phyloP scores from a whole-genome alignment of 2,797 vertebrate genomes.

The Galaxias olidus region DNA sequence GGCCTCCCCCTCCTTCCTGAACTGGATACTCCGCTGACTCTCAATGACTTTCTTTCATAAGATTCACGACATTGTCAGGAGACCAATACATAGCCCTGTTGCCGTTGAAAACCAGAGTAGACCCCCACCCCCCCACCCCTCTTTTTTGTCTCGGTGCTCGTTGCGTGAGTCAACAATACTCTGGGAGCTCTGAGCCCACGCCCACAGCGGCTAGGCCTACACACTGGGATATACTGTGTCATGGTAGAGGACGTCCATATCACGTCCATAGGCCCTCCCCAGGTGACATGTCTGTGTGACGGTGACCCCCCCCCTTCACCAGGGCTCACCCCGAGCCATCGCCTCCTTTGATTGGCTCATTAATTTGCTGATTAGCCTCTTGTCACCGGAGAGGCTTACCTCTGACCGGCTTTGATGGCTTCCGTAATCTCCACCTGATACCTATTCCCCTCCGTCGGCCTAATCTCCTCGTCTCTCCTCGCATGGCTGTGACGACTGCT shows the following conservation, averaged over 20 bases:
- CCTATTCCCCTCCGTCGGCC: conserved; percentile 12
- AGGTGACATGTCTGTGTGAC: too few species aligned
- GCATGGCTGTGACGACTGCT: neutral
- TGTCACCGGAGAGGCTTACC: neutral
- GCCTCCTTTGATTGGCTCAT: neutral
- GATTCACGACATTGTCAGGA: conserved; percentile 52
- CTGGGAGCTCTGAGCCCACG: neutral
- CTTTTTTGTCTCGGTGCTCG: conserved; percentile 47
- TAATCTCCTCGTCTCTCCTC: neutral
- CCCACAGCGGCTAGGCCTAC: too few species aligned
- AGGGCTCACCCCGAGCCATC: too few species aligned
- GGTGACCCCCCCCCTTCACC: too few species aligned
- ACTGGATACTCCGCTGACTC: conserved; percentile 27
- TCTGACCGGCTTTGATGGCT: conserved; percentile 7
- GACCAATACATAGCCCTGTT: conserved; percentile 67
- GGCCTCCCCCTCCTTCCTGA: conserved; percentile 7
- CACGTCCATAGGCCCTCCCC: too few species aligned
- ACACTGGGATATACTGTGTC: too few species aligned
- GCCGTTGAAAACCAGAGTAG: conserved; percentile 68
- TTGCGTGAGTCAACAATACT: conserved; percentile 43
- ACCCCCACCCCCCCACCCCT: conserved; percentile 36
- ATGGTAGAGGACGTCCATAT: too few species aligned
- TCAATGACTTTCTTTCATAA: conserved; percentile 43
- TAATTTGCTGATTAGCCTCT: neutral
- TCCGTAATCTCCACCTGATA: conserved; percentile 23